These are phyloP conservation scores for Incurvaria masculella DNA, from an alignment of 2,888 invertebrate species.

Conservation along the genomic window DNA sequence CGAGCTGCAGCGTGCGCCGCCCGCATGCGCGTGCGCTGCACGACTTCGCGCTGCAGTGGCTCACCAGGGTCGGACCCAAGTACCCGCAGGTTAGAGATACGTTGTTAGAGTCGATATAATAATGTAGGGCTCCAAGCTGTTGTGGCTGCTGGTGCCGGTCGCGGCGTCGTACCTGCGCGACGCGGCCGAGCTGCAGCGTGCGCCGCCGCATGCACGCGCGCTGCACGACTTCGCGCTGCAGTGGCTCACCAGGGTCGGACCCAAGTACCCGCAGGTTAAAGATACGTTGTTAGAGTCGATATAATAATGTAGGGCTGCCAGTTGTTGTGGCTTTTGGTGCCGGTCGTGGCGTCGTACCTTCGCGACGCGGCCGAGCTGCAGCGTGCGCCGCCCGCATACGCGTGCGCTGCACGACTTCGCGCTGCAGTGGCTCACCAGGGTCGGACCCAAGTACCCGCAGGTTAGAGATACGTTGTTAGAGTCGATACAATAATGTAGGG, in stretches of 20 bases:
- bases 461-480: no score
- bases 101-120: no score
- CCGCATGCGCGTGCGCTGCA: slow-evolving; percentile 72
- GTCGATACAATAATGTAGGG: no score
- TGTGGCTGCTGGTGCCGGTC: slow-evolving; percentile 86
- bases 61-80: slow-evolving; percentile 89
- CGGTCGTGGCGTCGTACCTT: slow-evolving; percentile 84
- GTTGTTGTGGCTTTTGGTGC: slow-evolving; percentile 85
- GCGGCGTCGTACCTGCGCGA: slow-evolving; percentile 82
- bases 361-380: slow-evolving; percentile 62
- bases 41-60: slow-evolving; percentile 84
- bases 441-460: slow-evolving; percentile 91
- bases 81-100: slow-evolving; percentile 86
- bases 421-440: slow-evolving; percentile 84
- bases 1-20: slow-evolving; percentile 44
- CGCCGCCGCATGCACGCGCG: slow-evolving; percentile 58
- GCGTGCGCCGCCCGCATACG: slow-evolving; percentile 52
- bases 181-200: slow-evolving; percentile 51
- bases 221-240: slow-evolving; percentile 88
- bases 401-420: slow-evolving; percentile 83
- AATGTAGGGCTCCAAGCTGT: slow-evolving; percentile 91
- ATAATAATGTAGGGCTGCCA: slow-evolving; percentile 68
- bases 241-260: slow-evolving; percentile 88
- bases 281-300: no score
- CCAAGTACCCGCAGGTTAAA: slow-evolving; percentile 80